phyloP scores from a whole-genome alignment of 2,113 vertebrate genomes.

The Anas platyrhynchos region DNA sequence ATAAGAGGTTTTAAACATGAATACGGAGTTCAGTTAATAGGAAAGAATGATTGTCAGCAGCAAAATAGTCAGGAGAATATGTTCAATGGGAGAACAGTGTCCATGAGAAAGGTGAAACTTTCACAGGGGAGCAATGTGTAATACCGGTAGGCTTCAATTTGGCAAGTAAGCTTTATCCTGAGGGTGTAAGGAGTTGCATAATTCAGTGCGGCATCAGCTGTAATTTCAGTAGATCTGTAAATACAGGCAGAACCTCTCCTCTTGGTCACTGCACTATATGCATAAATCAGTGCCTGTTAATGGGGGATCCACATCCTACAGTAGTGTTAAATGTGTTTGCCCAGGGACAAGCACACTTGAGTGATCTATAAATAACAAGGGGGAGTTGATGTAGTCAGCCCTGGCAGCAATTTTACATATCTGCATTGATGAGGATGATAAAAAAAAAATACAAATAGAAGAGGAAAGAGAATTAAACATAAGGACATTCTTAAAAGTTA shows the following conservation, averaged over 20 bases:
- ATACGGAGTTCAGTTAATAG: background rate
- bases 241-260: background rate
- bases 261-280: background rate
- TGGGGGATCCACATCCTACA: background rate
- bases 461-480: background rate
- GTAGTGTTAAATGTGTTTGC: background rate
- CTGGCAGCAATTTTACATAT: background rate
- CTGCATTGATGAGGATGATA: background rate
- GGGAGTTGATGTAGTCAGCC: background rate
- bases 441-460: background rate
- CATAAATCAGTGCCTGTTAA: background rate
- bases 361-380: background rate
- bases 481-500: background rate
- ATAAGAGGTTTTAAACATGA: background rate
- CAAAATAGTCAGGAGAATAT: background rate
- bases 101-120: background rate
- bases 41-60: background rate
- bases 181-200: background rate
- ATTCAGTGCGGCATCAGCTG: background rate
- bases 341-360: background rate
- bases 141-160: background rate
- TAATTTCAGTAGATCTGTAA: background rate
- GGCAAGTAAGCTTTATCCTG: background rate
- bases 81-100: background rate
- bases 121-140: background rate